Conservation (phyloP, 2,113 vertebrate genomes). For the Carlito syrichta region DNA sequence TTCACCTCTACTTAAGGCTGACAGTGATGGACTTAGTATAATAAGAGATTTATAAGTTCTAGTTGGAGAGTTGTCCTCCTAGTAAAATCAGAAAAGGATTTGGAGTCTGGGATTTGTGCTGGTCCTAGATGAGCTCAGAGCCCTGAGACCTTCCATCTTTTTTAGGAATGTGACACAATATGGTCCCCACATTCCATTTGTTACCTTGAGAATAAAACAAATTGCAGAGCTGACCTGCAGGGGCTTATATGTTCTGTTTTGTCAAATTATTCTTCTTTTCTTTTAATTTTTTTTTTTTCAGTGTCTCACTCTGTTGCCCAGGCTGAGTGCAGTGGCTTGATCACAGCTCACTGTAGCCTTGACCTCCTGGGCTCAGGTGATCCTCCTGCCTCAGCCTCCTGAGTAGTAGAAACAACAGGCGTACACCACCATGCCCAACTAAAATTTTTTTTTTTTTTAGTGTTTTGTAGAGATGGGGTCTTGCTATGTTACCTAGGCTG, state of each 20-base stretch:
- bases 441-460: too few species aligned
- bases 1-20: neutral
- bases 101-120: neutral
- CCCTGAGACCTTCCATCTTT: neutral
- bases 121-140: neutral
- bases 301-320: too few species aligned
- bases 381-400: too few species aligned
- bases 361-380: too few species aligned
- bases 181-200: neutral
- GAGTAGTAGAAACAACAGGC: too few species aligned
- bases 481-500: too few species aligned
- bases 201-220: neutral
- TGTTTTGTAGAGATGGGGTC: too few species aligned
- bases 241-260: neutral
- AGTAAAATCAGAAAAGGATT: neutral
- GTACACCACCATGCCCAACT: too few species aligned
- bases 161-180: neutral
- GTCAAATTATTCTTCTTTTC: slow-evolving; percentile 44
- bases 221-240: neutral
- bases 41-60: neutral
- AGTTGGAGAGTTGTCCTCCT: neutral
- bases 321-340: too few species aligned
- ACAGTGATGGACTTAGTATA: neutral
- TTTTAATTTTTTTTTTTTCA: too few species aligned
- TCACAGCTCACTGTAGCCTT: too few species aligned